Percentiles rank a stretch among this genome's conserved stretches.
Conservation (phyloP, 2,888 invertebrate species). For the Rhagonycha lutea region DNA sequence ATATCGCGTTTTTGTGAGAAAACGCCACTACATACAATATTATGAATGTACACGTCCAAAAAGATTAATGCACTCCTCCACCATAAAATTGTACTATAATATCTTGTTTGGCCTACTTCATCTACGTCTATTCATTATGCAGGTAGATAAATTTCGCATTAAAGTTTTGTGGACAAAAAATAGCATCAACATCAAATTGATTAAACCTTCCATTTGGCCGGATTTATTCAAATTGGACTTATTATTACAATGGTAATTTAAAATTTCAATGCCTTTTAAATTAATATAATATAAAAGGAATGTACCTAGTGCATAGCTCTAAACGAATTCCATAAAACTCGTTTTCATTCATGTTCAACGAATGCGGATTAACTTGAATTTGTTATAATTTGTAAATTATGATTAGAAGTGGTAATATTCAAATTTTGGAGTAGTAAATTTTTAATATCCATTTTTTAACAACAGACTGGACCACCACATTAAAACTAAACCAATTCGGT, state of each 20-base stretch:
- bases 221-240: neutral
- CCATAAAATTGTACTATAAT: conserved; percentile 9
- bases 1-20: conserved; percentile 28
- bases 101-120: conserved; percentile 10
- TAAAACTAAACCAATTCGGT: no score
- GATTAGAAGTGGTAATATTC: neutral
- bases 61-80: conserved; percentile 19
- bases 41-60: conserved; percentile 27
- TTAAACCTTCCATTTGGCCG: neutral
- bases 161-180: neutral
- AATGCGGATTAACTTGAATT: neutral
- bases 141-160: neutral
- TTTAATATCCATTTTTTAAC: neutral
- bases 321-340: conserved; percentile 1
- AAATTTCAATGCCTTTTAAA: neutral
- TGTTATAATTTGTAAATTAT: conserved; percentile 4
- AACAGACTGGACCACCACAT: neutral
- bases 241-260: neutral
- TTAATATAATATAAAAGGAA: conserved; percentile 2
- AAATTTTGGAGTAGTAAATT: neutral
- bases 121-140: neutral
- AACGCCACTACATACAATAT: conserved; percentile 25
- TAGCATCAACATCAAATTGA: neutral
- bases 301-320: neutral
- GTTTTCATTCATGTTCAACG: neutral